These are phyloP conservation scores for Pterois miles DNA, from an alignment of 2,797 vertebrate genomes.

Conservation along the genomic window DNA sequence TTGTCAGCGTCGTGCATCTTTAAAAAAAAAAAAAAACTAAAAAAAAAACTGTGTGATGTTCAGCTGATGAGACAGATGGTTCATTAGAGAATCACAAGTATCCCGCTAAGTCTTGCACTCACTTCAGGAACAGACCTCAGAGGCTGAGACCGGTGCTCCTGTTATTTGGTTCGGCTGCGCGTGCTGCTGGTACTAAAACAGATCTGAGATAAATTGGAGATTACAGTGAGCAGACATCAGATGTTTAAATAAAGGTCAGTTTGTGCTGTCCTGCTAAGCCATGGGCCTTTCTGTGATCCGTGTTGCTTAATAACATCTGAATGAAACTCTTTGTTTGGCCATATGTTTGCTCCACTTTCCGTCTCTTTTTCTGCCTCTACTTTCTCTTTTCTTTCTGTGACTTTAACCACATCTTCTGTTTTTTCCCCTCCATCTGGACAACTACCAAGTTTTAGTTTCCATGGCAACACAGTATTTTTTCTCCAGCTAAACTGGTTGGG, in stretches of 20 bases:
- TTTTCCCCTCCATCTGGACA: slow-evolving; percentile 36
- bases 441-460: slow-evolving; percentile 66
- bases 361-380: background rate
- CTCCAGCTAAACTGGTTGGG: slow-evolving; percentile 39
- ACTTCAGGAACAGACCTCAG: slow-evolving; percentile 45
- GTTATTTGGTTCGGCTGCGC: slow-evolving; percentile 12
- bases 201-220: slow-evolving; percentile 24
- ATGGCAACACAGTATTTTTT: slow-evolving; percentile 60
- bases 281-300: background rate
- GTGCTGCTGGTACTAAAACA: slow-evolving; percentile 6
- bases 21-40: slow-evolving; percentile 37
- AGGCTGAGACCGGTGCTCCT: slow-evolving; percentile 28
- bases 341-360: background rate
- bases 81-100: slow-evolving; percentile 79
- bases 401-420: slow-evolving; percentile 42
- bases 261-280: background rate
- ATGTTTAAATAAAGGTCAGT: slow-evolving; percentile 27
- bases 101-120: slow-evolving; percentile 65
- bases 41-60: slow-evolving; percentile 41
- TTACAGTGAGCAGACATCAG: slow-evolving; percentile 10
- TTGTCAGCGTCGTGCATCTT: slow-evolving; percentile 58
- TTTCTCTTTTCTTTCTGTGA: slow-evolving; percentile 4
- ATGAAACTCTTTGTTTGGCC: background rate
- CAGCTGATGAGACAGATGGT: slow-evolving; percentile 77
- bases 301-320: background rate